These are phyloP conservation scores for Bolinopsis microptera DNA, from an alignment of 37 sponge, comb jelly and placozoan genomes.

Conservation along the genomic window DNA sequence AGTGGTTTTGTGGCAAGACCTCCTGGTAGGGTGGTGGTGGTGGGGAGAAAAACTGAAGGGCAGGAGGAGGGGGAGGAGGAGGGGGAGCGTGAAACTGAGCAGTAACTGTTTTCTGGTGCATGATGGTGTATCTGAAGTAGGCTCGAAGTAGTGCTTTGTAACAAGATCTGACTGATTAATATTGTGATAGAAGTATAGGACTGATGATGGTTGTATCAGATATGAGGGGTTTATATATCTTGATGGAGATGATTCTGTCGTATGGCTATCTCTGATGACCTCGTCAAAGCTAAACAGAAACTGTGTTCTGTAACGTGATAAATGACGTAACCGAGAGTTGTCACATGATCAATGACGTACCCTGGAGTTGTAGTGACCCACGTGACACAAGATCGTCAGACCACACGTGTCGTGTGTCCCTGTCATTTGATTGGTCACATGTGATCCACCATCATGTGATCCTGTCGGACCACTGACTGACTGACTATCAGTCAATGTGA, in stretches of 20 bases:
- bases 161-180: too few relatives aligned
- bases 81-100: background rate
- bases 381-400: background rate
- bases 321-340: too few relatives aligned
- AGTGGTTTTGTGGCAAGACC: background rate
- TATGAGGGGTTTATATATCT: background rate
- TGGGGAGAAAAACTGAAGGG: background rate
- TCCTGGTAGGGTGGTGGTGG: conserved; percentile 37
- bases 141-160: too few relatives aligned
- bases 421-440: background rate
- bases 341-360: background rate
- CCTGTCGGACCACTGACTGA: too few relatives aligned
- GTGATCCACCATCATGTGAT: background rate
- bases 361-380: background rate
- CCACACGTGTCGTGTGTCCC: background rate
- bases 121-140: too few relatives aligned
- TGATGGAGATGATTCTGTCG: background rate
- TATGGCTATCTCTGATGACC: background rate
- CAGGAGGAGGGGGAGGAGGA: background rate
- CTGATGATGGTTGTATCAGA: too few relatives aligned
- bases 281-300: background rate
- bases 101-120: background rate
- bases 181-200: background rate
- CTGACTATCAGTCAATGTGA: too few relatives aligned
- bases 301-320: background rate